These are phyloP conservation scores for Tympanuchus pallidicinctus DNA, from an alignment of 2,113 vertebrate species.

Conservation along the genomic window DNA sequence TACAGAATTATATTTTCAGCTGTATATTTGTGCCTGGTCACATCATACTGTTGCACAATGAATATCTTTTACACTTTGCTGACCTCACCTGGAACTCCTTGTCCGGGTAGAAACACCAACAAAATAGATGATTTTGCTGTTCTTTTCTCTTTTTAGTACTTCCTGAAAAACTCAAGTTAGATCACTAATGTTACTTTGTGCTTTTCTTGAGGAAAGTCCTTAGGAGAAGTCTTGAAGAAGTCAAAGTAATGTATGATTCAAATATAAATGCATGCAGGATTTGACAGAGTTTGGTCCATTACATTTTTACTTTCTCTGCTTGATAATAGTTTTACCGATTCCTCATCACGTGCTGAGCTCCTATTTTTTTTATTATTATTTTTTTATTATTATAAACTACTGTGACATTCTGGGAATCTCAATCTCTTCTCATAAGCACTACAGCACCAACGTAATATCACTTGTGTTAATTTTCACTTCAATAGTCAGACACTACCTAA, in stretches of 20 bases:
- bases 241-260: background rate
- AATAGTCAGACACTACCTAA: background rate
- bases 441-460: background rate
- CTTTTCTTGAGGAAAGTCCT: background rate
- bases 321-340: background rate
- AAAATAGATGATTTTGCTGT: background rate
- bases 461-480: background rate
- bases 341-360: background rate
- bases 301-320: background rate
- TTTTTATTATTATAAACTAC: background rate
- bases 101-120: background rate
- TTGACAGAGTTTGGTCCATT: background rate
- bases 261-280: background rate
- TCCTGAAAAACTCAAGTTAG: background rate
- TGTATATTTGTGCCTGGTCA: background rate
- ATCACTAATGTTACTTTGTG: rapidly evolving
- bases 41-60: background rate
- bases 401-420: background rate
- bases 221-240: background rate
- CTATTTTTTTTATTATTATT: background rate
- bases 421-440: background rate
- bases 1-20: background rate
- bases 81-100: background rate
- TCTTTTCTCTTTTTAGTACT: background rate
- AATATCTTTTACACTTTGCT: background rate